Conservation (phyloP, 1,140 invertebrate genomes). For the Myzus persicae region DNA sequence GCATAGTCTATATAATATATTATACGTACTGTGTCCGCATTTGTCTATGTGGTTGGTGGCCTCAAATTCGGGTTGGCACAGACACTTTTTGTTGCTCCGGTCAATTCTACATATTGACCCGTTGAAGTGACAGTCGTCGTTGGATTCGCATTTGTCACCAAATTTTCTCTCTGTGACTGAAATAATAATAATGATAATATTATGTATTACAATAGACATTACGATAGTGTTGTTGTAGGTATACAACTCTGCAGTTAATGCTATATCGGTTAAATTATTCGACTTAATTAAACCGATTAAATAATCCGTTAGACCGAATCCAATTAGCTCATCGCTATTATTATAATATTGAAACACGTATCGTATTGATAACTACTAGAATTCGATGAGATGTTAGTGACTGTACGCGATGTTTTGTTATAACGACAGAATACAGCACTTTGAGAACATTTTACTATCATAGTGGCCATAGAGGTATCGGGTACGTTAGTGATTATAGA, state of each 20-base stretch:
- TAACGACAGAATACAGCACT: neutral
- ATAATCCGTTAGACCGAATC: neutral
- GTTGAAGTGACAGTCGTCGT: slow-evolving; percentile 75
- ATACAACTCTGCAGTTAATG: neutral
- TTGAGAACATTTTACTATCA: too few relatives aligned
- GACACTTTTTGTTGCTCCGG: slow-evolving; percentile 66
- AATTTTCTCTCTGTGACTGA: slow-evolving; percentile 68
- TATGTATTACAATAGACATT: too few relatives aligned
- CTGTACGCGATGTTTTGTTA: neutral
- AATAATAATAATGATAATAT: neutral
- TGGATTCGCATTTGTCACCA: slow-evolving; percentile 75
- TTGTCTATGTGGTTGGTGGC: slow-evolving; percentile 84
- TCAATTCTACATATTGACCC: slow-evolving; percentile 74
- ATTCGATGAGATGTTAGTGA: neutral
- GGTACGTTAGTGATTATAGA: too few relatives aligned
- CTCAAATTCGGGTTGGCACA: slow-evolving; percentile 74
- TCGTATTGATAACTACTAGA: neutral
- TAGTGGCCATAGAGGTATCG: too few relatives aligned
- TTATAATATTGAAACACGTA: too few relatives aligned
- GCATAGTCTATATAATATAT: neutral
- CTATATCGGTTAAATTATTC: neutral
- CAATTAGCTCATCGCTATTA: neutral
- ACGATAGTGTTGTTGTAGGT: too few relatives aligned
- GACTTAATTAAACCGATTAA: too few relatives aligned
- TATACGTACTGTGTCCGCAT: slow-evolving; percentile 78